phyloP scores from a whole-genome alignment of 2,888 invertebrate species.

The Trichopria drosophilae region DNA sequence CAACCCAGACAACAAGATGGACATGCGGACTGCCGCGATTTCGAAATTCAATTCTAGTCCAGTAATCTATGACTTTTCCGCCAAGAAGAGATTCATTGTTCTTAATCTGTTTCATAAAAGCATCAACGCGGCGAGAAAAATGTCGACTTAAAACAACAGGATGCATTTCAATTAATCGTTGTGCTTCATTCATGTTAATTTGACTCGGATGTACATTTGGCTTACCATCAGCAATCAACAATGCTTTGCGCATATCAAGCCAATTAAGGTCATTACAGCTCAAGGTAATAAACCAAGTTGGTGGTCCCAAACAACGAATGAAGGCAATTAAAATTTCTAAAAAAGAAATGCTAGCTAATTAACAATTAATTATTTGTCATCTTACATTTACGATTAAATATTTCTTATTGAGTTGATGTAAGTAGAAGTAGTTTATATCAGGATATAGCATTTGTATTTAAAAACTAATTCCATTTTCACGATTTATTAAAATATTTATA shows the following conservation, averaged over 20 bases:
- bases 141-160: slow-evolving; percentile 27
- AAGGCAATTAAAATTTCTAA: slow-evolving; percentile 47
- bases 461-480: no score
- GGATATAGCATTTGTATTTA: no score
- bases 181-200: slow-evolving; percentile 21
- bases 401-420: no score
- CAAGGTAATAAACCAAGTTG: slow-evolving; percentile 42
- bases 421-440: no score
- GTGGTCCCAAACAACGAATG: slow-evolving; percentile 47
- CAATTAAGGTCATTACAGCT: slow-evolving; percentile 42
- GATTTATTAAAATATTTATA: no score
- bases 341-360: no score
- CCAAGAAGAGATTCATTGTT: not conserved
- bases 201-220: not conserved
- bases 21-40: slow-evolving; percentile 37
- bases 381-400: no score
- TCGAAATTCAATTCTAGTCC: no score
- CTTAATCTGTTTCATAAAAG: no score
- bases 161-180: slow-evolving; percentile 26
- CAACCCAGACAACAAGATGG: slow-evolving; percentile 46
- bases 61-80: slow-evolving; percentile 35
- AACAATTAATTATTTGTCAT: no score
- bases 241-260: slow-evolving; percentile 47
- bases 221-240: slow-evolving; percentile 43
- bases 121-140: no score